Evolutionary conservation across 2,797 vertebrate genomes (phyloP), one percentile per base, ranked within the genome.

Genomic region (Xenopus petersii): DNA sequence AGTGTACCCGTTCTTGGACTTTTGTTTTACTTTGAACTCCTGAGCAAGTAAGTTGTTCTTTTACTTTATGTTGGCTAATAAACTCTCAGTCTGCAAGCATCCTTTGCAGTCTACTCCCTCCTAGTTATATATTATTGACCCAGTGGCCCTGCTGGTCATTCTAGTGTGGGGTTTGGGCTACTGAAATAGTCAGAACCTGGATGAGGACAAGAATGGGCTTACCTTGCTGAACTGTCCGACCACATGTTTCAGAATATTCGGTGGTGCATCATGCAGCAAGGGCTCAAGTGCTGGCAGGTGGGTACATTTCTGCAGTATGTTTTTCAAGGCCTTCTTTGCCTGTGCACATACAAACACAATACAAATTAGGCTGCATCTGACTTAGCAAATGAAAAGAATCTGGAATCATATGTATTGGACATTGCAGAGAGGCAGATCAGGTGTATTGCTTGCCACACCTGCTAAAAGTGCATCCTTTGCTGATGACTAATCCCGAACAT

Each of bases 191-290:
- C 21, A 21, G 21, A 21, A 21, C 21, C 21, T 21, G 21, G 21
- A 21, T 21, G 21, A 21, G 21, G 21, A 21, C 21, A 21, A 21
- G 21, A 21, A 21, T 21, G 21, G 21, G 74, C 87, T 87, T 87
- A 95, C 97, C 93, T 99, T 98, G 87, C 97, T 98, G 84, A 95
- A 98, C 85, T 99, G 96, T 67, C 93, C 92, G 62, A 96, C 75
- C 1, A 99, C 90, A 0, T 98, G 88, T 85, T 98, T 97, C 83
- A 98, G 86, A 83, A 99, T 94, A 83, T 92, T 96, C 83, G 91
- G 91, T 59, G 97, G 96, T 1, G 93, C 95, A 1, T 96, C 93
- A 30, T 94, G 93, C 64, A 99, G 91, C 75, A 98, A 87, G 0
- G 95, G 93, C 84, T 98, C 94, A 24, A 99, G 91, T 6, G 91